Conservation (phyloP, 2,888 invertebrate species). For the Blastobasis lacticolella region DNA sequence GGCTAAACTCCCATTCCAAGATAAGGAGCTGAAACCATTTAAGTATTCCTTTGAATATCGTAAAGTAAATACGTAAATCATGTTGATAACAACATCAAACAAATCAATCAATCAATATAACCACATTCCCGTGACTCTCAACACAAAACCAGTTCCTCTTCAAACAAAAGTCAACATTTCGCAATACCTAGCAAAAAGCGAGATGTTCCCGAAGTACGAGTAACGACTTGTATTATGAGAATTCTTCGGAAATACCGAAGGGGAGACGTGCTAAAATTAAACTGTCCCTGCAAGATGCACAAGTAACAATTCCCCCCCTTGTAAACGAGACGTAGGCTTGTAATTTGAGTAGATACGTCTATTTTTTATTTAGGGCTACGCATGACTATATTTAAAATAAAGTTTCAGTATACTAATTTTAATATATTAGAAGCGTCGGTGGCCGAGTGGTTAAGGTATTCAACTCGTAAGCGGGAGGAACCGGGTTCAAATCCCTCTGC, state of each 20-base stretch:
- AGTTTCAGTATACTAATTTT: not conserved
- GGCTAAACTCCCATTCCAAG: no score
- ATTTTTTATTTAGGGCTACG: not conserved
- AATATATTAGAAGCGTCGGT: not conserved
- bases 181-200: no score
- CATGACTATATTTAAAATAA: not conserved
- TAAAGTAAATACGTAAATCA: not conserved
- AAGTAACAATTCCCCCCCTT: not conserved
- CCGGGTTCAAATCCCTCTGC: no score
- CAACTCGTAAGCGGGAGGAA: no score
- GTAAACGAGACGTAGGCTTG: not conserved
- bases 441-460: no score
- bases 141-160: not conserved
- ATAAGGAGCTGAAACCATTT: no score
- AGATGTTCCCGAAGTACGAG: no score
- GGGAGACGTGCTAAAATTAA: constrained; percentile 7
- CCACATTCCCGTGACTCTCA: not conserved
- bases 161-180: constrained; percentile 3
- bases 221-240: constrained; percentile 4
- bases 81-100: not conserved
- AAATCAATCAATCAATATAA: not conserved
- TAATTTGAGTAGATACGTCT: not conserved
- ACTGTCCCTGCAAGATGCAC: not conserved
- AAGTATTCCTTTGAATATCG: no score
- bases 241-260: constrained; percentile 6